Conservation (phyloP, 2,797 vertebrate species). For the Chaetodon trifasciatus region DNA sequence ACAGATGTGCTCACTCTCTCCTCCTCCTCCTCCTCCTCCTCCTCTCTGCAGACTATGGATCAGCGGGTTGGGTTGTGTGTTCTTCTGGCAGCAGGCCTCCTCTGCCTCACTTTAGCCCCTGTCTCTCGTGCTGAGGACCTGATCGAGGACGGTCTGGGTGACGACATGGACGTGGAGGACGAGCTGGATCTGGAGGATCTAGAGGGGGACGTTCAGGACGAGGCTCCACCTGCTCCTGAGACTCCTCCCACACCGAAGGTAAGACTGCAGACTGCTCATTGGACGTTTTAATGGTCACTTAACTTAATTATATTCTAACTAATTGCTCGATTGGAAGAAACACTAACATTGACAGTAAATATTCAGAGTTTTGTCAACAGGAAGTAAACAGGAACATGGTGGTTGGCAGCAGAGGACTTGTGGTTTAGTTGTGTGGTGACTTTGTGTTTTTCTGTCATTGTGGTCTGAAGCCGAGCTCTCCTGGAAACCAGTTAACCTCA, state of each 20-base stretch:
- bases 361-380: no score
- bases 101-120: conserved; percentile 62
- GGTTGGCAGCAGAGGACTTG: no score
- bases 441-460: no score
- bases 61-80: conserved; percentile 87
- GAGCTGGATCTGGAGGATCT: conserved; percentile 75
- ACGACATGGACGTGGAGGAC: conserved; percentile 84
- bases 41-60: conserved; percentile 89
- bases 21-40: no score
- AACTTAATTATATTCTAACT: no score
- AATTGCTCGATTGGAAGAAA: no score
- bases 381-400: no score
- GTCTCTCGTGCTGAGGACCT: conserved; percentile 82
- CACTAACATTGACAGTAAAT: no score
- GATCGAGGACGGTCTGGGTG: conserved; percentile 86
- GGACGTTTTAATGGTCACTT: not conserved
- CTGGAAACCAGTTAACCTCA: no score
- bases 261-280: not conserved
- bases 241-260: conserved; percentile 90
- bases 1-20: not conserved
- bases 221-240: conserved; percentile 62
- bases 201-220: conserved; percentile 49
- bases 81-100: conserved; percentile 85
- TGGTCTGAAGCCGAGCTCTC: no score
- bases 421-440: no score